These are phyloP conservation scores for Zaprionus inermis DNA, from an alignment of 1,140 invertebrate species.

Conservation along the genomic window DNA sequence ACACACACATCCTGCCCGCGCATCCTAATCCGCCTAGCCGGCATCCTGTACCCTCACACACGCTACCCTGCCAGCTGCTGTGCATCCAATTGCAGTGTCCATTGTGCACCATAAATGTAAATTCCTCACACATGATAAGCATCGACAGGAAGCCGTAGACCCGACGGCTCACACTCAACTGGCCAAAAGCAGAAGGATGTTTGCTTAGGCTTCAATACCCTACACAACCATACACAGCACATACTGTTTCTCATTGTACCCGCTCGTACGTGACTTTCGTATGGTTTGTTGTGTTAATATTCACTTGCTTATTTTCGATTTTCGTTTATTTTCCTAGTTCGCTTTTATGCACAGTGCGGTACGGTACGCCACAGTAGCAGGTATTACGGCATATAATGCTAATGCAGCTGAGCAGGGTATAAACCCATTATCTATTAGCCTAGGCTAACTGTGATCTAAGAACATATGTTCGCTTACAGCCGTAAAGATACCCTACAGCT, in stretches of 20 bases:
- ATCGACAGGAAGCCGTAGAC: constrained; percentile 75
- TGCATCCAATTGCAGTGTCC: constrained; percentile 47
- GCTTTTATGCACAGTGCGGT: not conserved
- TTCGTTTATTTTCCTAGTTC: constrained; percentile 14
- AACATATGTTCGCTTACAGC: not conserved
- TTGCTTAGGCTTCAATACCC: constrained; percentile 61
- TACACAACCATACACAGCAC: not conserved
- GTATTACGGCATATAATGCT: constrained; percentile 8
- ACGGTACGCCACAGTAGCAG: not conserved
- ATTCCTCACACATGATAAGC: constrained; percentile 61
- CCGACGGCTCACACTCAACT: constrained; percentile 1
- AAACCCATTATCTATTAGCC: not conserved
- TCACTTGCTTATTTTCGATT: constrained; percentile 21
- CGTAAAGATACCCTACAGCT: not conserved
- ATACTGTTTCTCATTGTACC: constrained; percentile 19
- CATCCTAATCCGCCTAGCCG: constrained; percentile 45
- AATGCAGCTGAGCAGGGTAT: not conserved
- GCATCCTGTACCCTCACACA: constrained; percentile 43
- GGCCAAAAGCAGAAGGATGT: constrained; percentile 71
- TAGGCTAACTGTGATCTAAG: not conserved
- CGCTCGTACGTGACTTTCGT: constrained; percentile 67
- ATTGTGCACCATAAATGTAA: constrained; percentile 57
- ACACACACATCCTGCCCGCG: constrained; percentile 37
- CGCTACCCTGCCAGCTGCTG: constrained; percentile 39
- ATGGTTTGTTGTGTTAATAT: constrained; percentile 51